Evolutionary conservation across 2,888 invertebrate species (phyloP).

Genomic region (Agriopis leucophaearia): DNA sequence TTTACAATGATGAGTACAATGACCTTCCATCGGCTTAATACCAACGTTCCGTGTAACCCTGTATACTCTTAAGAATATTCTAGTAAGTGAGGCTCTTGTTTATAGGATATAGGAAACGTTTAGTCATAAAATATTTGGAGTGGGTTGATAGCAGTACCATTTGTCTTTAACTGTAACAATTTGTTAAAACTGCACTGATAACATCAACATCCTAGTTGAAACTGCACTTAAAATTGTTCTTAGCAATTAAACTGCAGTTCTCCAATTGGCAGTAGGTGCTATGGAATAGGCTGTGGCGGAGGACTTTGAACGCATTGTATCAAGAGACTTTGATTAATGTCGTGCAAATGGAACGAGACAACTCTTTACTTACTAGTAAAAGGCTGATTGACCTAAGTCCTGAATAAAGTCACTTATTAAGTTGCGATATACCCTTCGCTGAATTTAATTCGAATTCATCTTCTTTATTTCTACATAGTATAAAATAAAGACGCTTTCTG

Average conservation of each 20-base stretch:
- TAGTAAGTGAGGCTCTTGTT: background rate
- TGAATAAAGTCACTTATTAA: background rate
- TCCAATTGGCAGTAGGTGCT: constrained; percentile 22
- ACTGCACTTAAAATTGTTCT: constrained; percentile 26
- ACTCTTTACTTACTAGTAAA: background rate
- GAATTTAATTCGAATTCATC: too few relatives aligned
- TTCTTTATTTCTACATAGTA: too few relatives aligned
- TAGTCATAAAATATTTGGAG: background rate
- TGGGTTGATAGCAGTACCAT: constrained; percentile 9
- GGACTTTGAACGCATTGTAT: constrained; percentile 24
- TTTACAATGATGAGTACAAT: too few relatives aligned
- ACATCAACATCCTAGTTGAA: constrained; percentile 22
- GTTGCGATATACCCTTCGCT: too few relatives aligned
- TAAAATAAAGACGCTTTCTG: too few relatives aligned
- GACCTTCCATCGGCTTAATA: too few relatives aligned
- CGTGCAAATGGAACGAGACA: constrained; percentile 8
- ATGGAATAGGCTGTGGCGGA: constrained; percentile 13
- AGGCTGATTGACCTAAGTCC: background rate
- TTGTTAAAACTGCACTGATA: constrained; percentile 26
- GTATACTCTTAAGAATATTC: background rate
- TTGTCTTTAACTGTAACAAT: constrained; percentile 16
- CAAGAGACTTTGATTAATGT: constrained; percentile 17
- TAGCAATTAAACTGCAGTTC: constrained; percentile 33
- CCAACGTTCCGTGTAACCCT: too few relatives aligned
- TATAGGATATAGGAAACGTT: background rate